These are phyloP conservation scores for Thaumetopoea pityocampa DNA, from an alignment of 1,140 invertebrate genomes.

Conservation along the genomic window DNA sequence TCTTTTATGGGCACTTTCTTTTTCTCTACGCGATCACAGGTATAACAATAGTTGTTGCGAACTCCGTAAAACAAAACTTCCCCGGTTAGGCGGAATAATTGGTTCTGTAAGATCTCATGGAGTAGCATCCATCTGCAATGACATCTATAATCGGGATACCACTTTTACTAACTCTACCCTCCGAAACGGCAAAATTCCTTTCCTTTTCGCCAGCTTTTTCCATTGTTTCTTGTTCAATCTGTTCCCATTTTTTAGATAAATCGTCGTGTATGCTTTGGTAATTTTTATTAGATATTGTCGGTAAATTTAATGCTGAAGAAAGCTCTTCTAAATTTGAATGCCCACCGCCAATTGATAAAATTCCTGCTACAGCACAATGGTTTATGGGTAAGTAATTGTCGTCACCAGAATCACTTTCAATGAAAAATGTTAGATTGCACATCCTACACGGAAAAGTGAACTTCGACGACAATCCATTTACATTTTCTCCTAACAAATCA, in stretches of 20 bases:
- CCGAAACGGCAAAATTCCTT: slow-evolving; percentile 5
- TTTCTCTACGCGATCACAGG: background rate
- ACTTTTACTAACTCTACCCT: slow-evolving; percentile 9
- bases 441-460: no score
- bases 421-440: no score
- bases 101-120: slow-evolving; percentile 34
- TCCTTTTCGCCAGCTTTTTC: slow-evolving; percentile 1
- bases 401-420: no score
- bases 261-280: background rate
- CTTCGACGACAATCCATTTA: no score
- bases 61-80: slow-evolving; percentile 1
- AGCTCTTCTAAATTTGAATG: no score
- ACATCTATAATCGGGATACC: slow-evolving; percentile 35
- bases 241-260: slow-evolving; percentile 2
- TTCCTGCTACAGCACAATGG: no score
- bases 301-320: no score
- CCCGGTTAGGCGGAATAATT: slow-evolving; percentile 25
- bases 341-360: no score
- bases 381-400: no score
- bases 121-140: slow-evolving; percentile 37
- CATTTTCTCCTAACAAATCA: no score
- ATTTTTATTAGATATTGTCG: background rate
- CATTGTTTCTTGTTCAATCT: background rate
- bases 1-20: background rate
- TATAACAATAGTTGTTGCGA: slow-evolving; percentile 5